A percentile compares a stretch with the other conserved stretches of the same genome.
phyloP scores from a whole-genome alignment of 2,113 vertebrate species.

The Cryptotis parvus region DNA sequence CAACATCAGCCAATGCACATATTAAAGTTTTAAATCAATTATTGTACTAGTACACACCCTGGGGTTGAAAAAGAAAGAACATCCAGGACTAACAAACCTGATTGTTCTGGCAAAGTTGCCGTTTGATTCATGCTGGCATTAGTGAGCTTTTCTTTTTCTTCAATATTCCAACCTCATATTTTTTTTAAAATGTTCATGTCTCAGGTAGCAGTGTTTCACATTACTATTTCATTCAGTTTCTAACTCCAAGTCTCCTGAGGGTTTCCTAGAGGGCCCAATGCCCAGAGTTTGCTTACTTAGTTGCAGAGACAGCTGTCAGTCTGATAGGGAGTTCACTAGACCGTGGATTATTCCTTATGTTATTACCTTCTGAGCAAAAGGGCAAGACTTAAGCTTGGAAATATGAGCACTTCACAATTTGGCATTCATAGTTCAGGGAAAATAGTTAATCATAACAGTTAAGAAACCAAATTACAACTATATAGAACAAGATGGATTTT shows the following conservation, averaged over 20 bases:
- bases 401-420: constrained; percentile 83
- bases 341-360: constrained; percentile 73
- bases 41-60: constrained; percentile 87
- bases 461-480: constrained; percentile 83
- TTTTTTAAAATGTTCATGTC: constrained; percentile 27
- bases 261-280: neutral
- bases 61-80: constrained; percentile 87
- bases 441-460: constrained; percentile 78
- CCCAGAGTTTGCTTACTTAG: constrained; percentile 39
- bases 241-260: constrained; percentile 38
- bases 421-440: constrained; percentile 79
- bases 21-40: constrained; percentile 87
- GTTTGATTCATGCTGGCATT: constrained; percentile 80
- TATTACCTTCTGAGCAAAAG: constrained; percentile 85
- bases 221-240: constrained; percentile 74
- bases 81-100: constrained; percentile 89
- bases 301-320: constrained; percentile 73
- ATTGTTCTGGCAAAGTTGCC: constrained; percentile 85
- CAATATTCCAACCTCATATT: constrained; percentile 72
- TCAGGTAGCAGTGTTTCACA: constrained; percentile 75
- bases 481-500: constrained; percentile 74
- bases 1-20: constrained; percentile 83
- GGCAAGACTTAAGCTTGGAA: constrained; percentile 78
- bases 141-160: constrained; percentile 67
- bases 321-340: constrained; percentile 76